Conservation (phyloP, 2,888 invertebrate genomes). For the Mesochorus sp. region DNA sequence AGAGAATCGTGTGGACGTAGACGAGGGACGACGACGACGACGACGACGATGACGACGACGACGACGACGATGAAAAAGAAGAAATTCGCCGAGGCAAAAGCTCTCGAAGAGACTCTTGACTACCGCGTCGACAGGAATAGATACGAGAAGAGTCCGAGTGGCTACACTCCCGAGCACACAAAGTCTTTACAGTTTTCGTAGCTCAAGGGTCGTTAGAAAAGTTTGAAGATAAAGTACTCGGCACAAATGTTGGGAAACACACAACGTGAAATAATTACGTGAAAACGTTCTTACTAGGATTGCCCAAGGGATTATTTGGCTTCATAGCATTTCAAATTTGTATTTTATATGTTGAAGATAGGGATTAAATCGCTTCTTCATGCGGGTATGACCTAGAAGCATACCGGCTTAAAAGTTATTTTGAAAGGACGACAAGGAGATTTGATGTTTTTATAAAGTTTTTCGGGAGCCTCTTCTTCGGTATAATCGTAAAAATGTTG, state of each 20-base stretch:
- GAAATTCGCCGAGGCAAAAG: constrained; percentile 4
- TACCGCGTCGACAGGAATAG: constrained; percentile 23
- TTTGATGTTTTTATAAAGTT: too few relatives aligned
- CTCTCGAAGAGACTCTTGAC: constrained; percentile 1
- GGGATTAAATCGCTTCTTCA: not conserved
- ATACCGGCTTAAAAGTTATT: not conserved
- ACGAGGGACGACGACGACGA: constrained; percentile 24
- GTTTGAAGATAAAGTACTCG: not conserved
- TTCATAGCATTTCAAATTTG: not conserved
- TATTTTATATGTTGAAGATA: not conserved
- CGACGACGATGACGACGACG: not conserved
- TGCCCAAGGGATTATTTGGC: not conserved
- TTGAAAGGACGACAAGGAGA: not conserved
- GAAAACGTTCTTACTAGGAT: not conserved
- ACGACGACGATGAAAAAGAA: constrained; percentile 10
- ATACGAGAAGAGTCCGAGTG: not conserved
- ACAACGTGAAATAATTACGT: not conserved
- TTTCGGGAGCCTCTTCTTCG: too few relatives aligned
- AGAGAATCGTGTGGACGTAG: constrained; percentile 25
- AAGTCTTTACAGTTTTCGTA: not conserved
- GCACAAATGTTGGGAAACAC: not conserved
- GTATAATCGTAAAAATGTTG: too few relatives aligned
- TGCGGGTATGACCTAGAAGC: not conserved
- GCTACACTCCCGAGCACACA: constrained; percentile 17
- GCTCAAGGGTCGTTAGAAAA: not conserved